Conservation (phyloP, 2,888 invertebrate genomes). For the Caenorhabditis sp. region DNA sequence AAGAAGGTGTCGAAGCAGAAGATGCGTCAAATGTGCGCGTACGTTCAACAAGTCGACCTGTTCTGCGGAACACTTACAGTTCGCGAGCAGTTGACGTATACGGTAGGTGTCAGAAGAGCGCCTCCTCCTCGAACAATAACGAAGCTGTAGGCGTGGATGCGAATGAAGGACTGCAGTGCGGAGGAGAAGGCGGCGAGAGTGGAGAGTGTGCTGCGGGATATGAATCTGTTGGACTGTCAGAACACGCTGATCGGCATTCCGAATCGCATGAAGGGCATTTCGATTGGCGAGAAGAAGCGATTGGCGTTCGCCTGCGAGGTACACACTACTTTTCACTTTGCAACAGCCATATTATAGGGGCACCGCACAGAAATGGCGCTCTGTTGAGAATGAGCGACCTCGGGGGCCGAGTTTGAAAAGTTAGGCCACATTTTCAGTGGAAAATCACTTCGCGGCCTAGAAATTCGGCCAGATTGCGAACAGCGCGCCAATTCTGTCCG, state of each 20-base stretch:
- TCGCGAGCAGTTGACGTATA: slow-evolving; percentile 89
- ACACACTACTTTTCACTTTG: background rate
- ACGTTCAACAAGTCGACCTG: slow-evolving; percentile 92
- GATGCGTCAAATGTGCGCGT: slow-evolving; percentile 86
- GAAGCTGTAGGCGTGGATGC: slow-evolving; percentile 54
- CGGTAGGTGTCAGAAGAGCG: slow-evolving; percentile 82
- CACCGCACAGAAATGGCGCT: too few relatives aligned
- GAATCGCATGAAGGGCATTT: slow-evolving; percentile 84
- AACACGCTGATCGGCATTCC: slow-evolving; percentile 70
- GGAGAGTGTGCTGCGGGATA: slow-evolving; percentile 63
- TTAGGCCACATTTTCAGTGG: too few relatives aligned
- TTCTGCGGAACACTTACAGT: slow-evolving; percentile 90
- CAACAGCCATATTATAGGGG: too few relatives aligned
- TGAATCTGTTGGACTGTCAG: slow-evolving; percentile 72
- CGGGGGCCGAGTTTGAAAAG: too few relatives aligned
- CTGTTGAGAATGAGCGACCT: too few relatives aligned
- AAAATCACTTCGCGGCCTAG: too few relatives aligned
- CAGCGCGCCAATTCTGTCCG: too few relatives aligned
- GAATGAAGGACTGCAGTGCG: slow-evolving; percentile 60
- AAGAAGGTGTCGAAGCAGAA: slow-evolving; percentile 58
- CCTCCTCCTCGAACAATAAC: too few relatives aligned
- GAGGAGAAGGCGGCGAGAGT: slow-evolving; percentile 56
- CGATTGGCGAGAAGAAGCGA: slow-evolving; percentile 93
- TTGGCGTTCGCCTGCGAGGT: slow-evolving; percentile 93
- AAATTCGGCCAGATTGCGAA: too few relatives aligned